Evolutionary conservation across 2,113 vertebrate species (phyloP).

Genomic region (Sialia sialis): DNA sequence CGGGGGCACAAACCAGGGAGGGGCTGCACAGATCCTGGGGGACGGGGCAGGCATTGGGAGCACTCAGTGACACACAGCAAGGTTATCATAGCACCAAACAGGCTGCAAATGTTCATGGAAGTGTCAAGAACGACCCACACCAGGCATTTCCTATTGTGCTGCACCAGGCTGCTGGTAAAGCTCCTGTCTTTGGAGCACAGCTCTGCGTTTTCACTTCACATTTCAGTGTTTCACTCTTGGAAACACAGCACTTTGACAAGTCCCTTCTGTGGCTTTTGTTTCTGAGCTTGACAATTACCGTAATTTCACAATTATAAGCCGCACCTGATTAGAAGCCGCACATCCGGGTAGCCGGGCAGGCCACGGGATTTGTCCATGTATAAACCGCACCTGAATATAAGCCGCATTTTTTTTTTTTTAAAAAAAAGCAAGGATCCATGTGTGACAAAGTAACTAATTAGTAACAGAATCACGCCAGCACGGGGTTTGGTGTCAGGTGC

Average conservation of each 20-base stretch:
- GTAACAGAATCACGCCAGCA: too few relatives aligned
- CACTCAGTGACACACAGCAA: not conserved
- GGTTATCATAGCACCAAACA: slow-evolving; percentile 33
- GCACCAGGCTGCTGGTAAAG: not conserved
- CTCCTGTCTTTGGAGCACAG: not conserved
- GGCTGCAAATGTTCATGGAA: not conserved
- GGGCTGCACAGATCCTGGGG: not conserved
- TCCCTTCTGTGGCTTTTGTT: not conserved
- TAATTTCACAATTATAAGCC: too few relatives aligned
- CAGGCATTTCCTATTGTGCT: not conserved
- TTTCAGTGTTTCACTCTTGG: not conserved
- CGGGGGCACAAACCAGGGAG: not conserved
- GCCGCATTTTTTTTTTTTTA: too few relatives aligned
- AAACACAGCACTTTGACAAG: not conserved
- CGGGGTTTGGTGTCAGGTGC: too few relatives aligned
- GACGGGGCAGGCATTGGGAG: not conserved
- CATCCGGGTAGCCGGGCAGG: too few relatives aligned
- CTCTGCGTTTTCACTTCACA: not conserved
- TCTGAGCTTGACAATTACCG: not conserved
- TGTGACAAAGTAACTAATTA: too few relatives aligned
- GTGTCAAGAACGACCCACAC: not conserved
- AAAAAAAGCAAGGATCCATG: too few relatives aligned
- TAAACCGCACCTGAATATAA: too few relatives aligned
- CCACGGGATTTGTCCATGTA: too few relatives aligned
- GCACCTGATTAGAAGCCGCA: too few relatives aligned